These are phyloP conservation scores for Phaonia tiefii DNA, from an alignment of 2,888 invertebrate species.

Conservation along the genomic window DNA sequence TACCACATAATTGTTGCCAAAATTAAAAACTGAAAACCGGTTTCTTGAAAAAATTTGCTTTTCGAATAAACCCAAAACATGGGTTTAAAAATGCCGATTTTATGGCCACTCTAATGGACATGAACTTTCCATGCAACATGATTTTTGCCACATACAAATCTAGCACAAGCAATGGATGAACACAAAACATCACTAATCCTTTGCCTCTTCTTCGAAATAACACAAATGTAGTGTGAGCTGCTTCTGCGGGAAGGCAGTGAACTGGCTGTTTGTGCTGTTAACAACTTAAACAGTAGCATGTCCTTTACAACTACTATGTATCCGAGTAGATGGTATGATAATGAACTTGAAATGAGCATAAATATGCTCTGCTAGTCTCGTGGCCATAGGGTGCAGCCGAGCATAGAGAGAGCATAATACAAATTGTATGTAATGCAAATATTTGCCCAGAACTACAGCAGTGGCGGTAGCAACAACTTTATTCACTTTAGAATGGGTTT, in stretches of 20 bases:
- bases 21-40: too few relatives aligned
- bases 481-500: too few relatives aligned
- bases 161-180: not conserved
- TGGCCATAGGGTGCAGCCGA: not conserved
- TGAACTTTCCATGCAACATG: too few relatives aligned
- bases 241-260: not conserved
- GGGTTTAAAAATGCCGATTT: too few relatives aligned
- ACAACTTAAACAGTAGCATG: not conserved
- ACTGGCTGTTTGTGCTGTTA: not conserved
- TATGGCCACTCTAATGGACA: too few relatives aligned
- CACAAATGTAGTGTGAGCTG: not conserved
- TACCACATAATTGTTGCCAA: too few relatives aligned
- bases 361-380: not conserved
- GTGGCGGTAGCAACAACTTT: not conserved
- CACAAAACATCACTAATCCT: constrained; percentile 1
- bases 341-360: constrained; percentile 26
- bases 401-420: constrained; percentile 4
- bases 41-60: too few relatives aligned
- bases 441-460: constrained; percentile 47
- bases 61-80: too few relatives aligned
- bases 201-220: not conserved
- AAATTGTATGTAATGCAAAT: constrained; percentile 50
- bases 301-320: not conserved
- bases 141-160: too few relatives aligned
- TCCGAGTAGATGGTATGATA: not conserved